Percentiles rank a stretch among this genome's conserved stretches.
These are phyloP conservation scores for Synchiropus splendidus DNA, from an alignment of 2,113 vertebrate genomes.

Conservation along the genomic window DNA sequence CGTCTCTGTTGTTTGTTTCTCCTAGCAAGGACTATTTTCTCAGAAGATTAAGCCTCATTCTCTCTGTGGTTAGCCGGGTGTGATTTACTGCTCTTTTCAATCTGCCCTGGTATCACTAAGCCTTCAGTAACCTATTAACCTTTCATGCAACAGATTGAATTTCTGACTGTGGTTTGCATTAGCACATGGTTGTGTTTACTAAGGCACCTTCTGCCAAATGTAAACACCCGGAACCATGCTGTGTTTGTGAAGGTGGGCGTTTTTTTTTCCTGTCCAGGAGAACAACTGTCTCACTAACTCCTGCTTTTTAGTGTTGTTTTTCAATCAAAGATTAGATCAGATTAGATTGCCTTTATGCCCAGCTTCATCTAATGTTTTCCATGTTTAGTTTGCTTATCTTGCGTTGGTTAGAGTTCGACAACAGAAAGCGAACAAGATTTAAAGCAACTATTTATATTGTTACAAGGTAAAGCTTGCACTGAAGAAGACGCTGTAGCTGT, in stretches of 20 bases:
- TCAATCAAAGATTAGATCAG: no score
- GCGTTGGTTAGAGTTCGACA: no score
- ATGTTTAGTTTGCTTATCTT: no score
- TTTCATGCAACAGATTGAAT: constrained; percentile 2
- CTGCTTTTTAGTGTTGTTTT: neutral
- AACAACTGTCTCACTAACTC: constrained; percentile 2
- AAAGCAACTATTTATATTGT: no score
- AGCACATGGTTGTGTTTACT: constrained; percentile 25
- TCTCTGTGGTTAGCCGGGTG: constrained; percentile 5
- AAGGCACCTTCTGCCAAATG: constrained; percentile 9
- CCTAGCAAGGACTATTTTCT: constrained; percentile 10
- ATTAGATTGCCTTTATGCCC: no score
- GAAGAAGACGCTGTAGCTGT: no score
- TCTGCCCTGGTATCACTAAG: constrained; percentile 1
- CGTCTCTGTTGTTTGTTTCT: constrained; percentile 3
- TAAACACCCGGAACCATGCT: constrained; percentile 12
- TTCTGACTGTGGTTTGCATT: constrained; percentile 13
- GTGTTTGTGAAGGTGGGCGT: neutral
- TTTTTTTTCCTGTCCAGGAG: neutral
- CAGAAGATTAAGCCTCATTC: constrained; percentile 5
- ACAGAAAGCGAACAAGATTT: no score
- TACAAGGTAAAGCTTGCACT: no score
- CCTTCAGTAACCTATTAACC: constrained; percentile 1
- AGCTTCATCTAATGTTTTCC: no score
- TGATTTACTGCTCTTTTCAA: constrained; percentile 2